Base-by-base conservation (phyloP, 1,140 invertebrate species). In the Drosophila oshimai region DNA sequence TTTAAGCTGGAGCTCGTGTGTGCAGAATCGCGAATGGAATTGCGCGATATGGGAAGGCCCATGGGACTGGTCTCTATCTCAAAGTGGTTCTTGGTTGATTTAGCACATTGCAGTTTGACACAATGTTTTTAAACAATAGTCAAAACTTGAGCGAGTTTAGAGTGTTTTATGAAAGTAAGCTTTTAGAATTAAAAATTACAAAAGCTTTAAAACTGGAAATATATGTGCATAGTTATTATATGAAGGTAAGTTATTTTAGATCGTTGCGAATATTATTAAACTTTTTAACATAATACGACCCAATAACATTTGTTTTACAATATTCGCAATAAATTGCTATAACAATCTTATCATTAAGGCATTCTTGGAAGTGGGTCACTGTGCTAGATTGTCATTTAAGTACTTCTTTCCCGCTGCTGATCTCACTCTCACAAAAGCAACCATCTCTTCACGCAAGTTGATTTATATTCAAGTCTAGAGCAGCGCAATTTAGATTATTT, bases 21-120 rank as follows among this genome's bases (percentile, higher is more conserved):
- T 65, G 65, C 61, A 72, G 74, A 62, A 76, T 71, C 42, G 49
- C 47, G 55, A 55, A 75, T 65, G 28, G 51, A 62, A 29, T 46
- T 72, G 53, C 39, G 50, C 49, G 74, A 84, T 81, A 74, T 17
- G 53, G 6, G 18, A 12, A 18, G 12, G 7, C 24, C 15, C 31
- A 10, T 10, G 20, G 22, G 54, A 9, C 47, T 15, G 31, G 1
- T 17, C 36, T 39, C 24, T 37, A 47, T 65, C 57, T 28, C 29
- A 10, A 24, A 47, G 13, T n/a, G 24, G 26, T 9, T 17, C 13
- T 7, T 28, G 7, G 44, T 46, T 18, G 24, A 24, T 9, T 33
- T 33, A 1, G n/a, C 34, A 18, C 7, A 37, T 37, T 17, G 3
- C n/a, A n/a, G n/a, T n/a, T n/a, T n/a, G n/a, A n/a, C n/a, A 10